Evolutionary conservation across 2,888 invertebrate species (phyloP).

Genomic region (Atrina japonica): DNA sequence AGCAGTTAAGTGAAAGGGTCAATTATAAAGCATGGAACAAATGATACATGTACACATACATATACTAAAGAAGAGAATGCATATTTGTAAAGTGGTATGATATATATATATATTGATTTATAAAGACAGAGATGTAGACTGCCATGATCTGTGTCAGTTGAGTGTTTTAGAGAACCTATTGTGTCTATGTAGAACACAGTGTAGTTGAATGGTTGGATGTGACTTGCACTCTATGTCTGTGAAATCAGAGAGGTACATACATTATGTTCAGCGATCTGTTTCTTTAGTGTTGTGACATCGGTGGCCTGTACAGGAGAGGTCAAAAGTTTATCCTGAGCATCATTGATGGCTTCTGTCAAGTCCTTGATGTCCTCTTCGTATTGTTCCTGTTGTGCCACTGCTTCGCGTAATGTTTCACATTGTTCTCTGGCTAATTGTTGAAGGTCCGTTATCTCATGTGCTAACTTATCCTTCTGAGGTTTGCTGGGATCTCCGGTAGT

Average conservation of each 20-base stretch:
- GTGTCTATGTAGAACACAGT: no score
- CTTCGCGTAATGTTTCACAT: conserved; percentile 58
- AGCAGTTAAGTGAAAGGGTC: no score
- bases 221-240: background rate
- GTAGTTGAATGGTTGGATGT: background rate
- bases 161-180: no score
- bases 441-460: conserved; percentile 67
- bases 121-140: no score
- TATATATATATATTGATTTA: no score
- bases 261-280: conserved; percentile 72
- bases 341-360: conserved; percentile 64
- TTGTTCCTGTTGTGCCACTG: conserved; percentile 67
- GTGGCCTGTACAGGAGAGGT: conserved; percentile 68
- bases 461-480: conserved; percentile 52
- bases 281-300: conserved; percentile 70
- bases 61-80: no score
- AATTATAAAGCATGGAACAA: no score
- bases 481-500: conserved; percentile 48
- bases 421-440: conserved; percentile 65
- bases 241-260: conserved; percentile 56
- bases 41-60: no score
- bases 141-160: no score
- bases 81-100: no score
- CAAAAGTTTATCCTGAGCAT: conserved; percentile 68
- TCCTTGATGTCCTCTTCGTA: conserved; percentile 69